A percentile compares a stretch with the other conserved stretches of the same genome.
phyloP scores from a whole-genome alignment of 2,888 invertebrate species.

The Campopleginae sp. region DNA sequence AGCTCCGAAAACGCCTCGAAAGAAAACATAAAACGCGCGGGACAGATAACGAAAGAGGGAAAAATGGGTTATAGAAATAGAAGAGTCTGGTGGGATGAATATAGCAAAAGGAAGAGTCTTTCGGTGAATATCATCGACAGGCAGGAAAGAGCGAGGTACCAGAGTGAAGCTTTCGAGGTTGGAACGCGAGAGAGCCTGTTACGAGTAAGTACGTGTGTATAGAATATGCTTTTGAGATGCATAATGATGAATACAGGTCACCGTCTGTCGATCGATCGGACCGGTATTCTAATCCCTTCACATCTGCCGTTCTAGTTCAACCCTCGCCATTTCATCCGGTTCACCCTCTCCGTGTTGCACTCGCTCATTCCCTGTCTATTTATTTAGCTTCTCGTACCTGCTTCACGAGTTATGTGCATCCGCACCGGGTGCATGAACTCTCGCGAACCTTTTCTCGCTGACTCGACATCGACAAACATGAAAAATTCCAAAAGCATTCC shows the following conservation, averaged over 20 bases:
- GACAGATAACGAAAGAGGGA: neutral
- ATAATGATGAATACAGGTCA: slow-evolving; percentile 63
- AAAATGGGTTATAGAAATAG: slow-evolving; percentile 4
- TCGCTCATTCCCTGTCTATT: slow-evolving; percentile 33
- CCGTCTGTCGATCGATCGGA: slow-evolving; percentile 61
- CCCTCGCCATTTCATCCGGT: slow-evolving; percentile 25
- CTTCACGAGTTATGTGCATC: slow-evolving; percentile 19
- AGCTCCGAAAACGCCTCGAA: neutral
- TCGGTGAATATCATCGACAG: slow-evolving; percentile 39
- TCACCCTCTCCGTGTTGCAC: slow-evolving; percentile 11
- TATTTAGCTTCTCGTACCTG: slow-evolving; percentile 44
- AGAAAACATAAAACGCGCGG: slow-evolving; percentile 32
- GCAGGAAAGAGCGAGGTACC: slow-evolving; percentile 32
- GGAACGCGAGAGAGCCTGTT: slow-evolving; percentile 45
- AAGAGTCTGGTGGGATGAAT: slow-evolving; percentile 29
- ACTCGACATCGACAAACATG: neutral
- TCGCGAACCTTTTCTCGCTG: neutral
- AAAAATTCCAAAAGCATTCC: neutral
- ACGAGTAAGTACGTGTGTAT: slow-evolving; percentile 41
- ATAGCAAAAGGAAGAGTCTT: slow-evolving; percentile 32
- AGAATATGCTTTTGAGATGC: slow-evolving; percentile 45
- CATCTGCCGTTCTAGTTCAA: slow-evolving; percentile 19
- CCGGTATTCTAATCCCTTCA: slow-evolving; percentile 19
- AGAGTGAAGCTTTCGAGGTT: slow-evolving; percentile 24
- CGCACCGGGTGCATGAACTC: neutral